Evolutionary conservation across 2,888 invertebrate species (phyloP).

Genomic region (Amiota communis): DNA sequence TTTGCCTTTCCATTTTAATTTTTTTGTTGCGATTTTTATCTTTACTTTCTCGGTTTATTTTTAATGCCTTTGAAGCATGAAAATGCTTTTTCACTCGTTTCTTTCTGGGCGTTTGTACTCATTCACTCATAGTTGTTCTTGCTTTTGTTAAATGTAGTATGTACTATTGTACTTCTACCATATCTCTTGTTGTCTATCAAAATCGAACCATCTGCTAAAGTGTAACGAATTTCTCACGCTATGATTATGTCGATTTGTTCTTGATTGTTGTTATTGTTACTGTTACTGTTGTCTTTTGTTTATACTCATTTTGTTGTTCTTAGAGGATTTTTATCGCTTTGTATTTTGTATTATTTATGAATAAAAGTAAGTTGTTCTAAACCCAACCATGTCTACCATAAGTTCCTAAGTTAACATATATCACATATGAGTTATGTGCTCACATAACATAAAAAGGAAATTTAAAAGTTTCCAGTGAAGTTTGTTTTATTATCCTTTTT

Average conservation of each 20-base stretch:
- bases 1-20: slow-evolving; percentile 11
- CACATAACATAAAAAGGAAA: too few species aligned
- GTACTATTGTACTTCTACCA: slow-evolving; percentile 5
- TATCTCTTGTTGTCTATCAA: neutral
- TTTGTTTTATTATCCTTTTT: too few species aligned
- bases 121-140: slow-evolving; percentile 26
- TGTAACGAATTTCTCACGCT: slow-evolving; percentile 72
- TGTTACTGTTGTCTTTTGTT: slow-evolving; percentile 15
- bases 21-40: slow-evolving; percentile 56
- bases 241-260: slow-evolving; percentile 69
- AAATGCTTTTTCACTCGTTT: slow-evolving; percentile 61
- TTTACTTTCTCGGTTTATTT: slow-evolving; percentile 44
- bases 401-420: too few species aligned
- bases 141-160: slow-evolving; percentile 32
- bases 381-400: too few species aligned
- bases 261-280: slow-evolving; percentile 45
- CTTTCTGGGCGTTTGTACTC: slow-evolving; percentile 39
- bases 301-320: neutral
- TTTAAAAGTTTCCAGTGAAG: too few species aligned
- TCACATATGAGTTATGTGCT: too few species aligned
- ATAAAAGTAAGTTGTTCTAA: too few species aligned
- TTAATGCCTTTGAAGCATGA: slow-evolving; percentile 66
- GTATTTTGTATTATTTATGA: neutral
- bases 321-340: neutral
- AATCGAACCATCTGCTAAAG: slow-evolving; percentile 61